Evolutionary conservation across 2,797 vertebrate species (phyloP).

Genomic region (Kryptopterus vitreolus): DNA sequence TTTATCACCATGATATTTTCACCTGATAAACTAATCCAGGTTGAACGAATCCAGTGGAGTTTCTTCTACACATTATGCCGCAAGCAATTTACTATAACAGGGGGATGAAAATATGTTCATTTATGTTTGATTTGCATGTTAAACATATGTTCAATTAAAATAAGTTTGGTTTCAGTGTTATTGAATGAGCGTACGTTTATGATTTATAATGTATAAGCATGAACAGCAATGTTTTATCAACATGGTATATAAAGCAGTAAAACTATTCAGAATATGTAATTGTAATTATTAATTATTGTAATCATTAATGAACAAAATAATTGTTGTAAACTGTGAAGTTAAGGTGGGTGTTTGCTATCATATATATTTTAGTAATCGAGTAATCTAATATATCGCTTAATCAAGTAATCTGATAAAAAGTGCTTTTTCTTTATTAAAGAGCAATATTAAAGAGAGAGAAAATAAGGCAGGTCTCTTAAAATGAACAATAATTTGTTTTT

Average conservation of each 20-base stretch:
- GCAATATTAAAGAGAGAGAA: no score
- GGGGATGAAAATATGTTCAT: background rate
- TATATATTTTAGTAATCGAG: no score
- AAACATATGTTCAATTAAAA: background rate
- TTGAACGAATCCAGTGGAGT: background rate
- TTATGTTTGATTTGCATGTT: background rate
- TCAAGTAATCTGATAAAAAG: no score
- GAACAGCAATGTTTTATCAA: background rate
- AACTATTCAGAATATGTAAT: background rate
- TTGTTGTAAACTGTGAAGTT: background rate
- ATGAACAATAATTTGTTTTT: no score
- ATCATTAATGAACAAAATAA: background rate
- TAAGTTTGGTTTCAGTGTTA: background rate
- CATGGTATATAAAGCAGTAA: background rate
- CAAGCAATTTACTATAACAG: background rate
- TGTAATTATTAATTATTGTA: background rate
- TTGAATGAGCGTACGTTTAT: background rate
- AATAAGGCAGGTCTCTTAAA: no score
- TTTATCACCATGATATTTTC: background rate
- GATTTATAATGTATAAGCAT: background rate
- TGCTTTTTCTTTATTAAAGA: no score
- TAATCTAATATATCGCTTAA: no score
- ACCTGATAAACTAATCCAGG: background rate
- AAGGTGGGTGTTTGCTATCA: no score
- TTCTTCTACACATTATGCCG: background rate